Evolutionary conservation across 2,888 invertebrate genomes (phyloP).

Genomic region (Punctoribates punctum): DNA sequence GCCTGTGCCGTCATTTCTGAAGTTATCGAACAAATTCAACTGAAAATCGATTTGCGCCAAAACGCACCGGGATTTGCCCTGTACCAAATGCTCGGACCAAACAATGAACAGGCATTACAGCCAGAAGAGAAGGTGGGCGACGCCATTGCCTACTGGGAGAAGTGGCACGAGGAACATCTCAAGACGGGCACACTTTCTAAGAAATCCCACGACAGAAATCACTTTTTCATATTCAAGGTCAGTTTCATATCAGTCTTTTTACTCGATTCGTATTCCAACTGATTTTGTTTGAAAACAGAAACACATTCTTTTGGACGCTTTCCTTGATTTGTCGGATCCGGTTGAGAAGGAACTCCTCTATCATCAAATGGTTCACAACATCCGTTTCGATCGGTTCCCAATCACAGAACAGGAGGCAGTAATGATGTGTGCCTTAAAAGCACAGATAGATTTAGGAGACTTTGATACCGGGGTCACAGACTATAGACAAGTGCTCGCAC

Average conservation of each 20-base stretch:
- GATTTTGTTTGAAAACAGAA: constrained; percentile 56
- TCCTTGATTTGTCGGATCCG: constrained; percentile 72
- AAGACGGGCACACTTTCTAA: neutral
- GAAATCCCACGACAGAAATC: constrained; percentile 46
- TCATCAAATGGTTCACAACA: constrained; percentile 85
- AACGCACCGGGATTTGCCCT: constrained; percentile 83
- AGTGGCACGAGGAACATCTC: constrained; percentile 53
- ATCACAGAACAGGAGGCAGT: constrained; percentile 91
- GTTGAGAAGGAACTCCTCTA: constrained; percentile 91
- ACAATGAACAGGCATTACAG: constrained; percentile 71
- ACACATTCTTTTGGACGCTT: constrained; percentile 74
- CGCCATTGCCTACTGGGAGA: constrained; percentile 92
- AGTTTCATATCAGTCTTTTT: neutral
- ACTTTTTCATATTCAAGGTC: constrained; percentile 61
- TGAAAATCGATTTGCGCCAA: constrained; percentile 79
- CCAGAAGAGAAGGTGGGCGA: constrained; percentile 83
- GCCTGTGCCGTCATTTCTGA: constrained; percentile 87
- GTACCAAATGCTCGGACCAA: constrained; percentile 78
- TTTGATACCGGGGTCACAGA: constrained; percentile 55
- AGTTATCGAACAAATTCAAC: constrained; percentile 57
- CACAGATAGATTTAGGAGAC: constrained; percentile 85
- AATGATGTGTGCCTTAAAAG: constrained; percentile 88
- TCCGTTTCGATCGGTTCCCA: constrained; percentile 84
- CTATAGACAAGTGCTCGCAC: constrained; percentile 66
- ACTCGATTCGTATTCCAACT: too few relatives aligned